Base-by-base conservation (phyloP, 2,113 vertebrate species). In the Rhinichthys klamathensis region DNA sequence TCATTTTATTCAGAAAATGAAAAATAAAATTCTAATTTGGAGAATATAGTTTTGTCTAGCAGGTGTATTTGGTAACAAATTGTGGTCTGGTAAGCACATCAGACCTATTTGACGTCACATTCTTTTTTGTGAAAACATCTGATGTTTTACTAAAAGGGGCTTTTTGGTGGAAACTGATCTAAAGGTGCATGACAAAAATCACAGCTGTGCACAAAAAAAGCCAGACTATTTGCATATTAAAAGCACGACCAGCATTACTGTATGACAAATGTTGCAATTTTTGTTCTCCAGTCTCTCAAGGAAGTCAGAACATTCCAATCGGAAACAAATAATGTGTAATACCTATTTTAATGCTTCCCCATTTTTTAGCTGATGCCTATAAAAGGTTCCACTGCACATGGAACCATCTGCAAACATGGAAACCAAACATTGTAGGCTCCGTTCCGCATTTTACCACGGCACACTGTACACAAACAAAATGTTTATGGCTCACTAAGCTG, bases 401-500 rank as follows among this genome's bases (percentile, higher is more conserved):
- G 27, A 35, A 63, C 67, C 49, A 85, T 85, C 87, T 46, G 63
- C 30, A 7, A 80, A 82, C 58, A 78, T 85, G 27, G 65, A 86
- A 85, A 84, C 72, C 61, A 51, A 74, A 56, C 60, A 41, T 84
- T 15, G 44, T 80, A 84, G 87, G 82, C 69, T 27, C n/a, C 30
- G 69, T 88, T 84, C 85, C 70, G 79, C 84, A 80, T 86, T 87
- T 86, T 70, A 18, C 41, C 49, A 6, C 61, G 35, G 44, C 0
- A 3, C 72, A 70, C 27, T 58, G 60, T 81, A 87, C 65, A 80
- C 61, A 85, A 63, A 49, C 85, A 25, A 65, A 77, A 51, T 84
- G 84, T 88, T 88, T 69, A 83, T 80, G 90, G 82, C 86, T 87
- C 90, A 89, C 90, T 92, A 69, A 89, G 86, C 87, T 87, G 91